These are phyloP conservation scores for Tetramorium simillimum DNA, from an alignment of 1,140 invertebrate species.

Conservation along the genomic window DNA sequence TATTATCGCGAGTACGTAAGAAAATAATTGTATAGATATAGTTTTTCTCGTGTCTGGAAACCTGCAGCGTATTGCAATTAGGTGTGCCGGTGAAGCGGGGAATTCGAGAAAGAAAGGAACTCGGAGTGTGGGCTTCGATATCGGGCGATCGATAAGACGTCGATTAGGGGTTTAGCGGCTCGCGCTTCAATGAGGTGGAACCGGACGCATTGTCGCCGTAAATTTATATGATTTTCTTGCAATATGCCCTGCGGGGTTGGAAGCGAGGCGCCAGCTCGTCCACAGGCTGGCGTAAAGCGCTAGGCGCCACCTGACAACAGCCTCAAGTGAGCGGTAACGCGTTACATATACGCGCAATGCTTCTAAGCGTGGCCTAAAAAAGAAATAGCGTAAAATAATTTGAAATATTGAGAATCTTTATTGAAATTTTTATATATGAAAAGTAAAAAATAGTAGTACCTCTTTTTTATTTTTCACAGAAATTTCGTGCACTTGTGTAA, in stretches of 20 bases:
- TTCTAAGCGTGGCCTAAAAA: background rate
- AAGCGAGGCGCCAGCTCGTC: constrained; percentile 66
- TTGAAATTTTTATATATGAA: background rate
- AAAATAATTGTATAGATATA: background rate
- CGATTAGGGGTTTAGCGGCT: constrained; percentile 68
- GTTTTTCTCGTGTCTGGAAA: background rate
- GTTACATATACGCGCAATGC: background rate
- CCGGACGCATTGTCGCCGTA: constrained; percentile 70
- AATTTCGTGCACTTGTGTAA: constrained; percentile 1
- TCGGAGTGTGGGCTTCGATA: constrained; percentile 1
- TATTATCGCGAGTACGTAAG: background rate
- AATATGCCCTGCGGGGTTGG: constrained; percentile 9
- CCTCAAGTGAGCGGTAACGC: constrained; percentile 1
- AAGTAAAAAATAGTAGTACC: background rate
- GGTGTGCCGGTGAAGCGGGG: background rate
- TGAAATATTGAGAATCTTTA: background rate
- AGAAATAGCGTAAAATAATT: background rate
- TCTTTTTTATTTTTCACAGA: background rate
- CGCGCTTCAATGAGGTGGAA: constrained; percentile 72
- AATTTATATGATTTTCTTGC: constrained; percentile 74
- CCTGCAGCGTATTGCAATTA: background rate
- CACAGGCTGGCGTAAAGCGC: background rate
- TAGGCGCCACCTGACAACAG: constrained; percentile 65
- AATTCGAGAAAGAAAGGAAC: constrained; percentile 42
- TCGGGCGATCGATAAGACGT: constrained; percentile 61